Base-by-base conservation (phyloP, 2,888 invertebrate species). In the Drosophila flavopinicola region DNA sequence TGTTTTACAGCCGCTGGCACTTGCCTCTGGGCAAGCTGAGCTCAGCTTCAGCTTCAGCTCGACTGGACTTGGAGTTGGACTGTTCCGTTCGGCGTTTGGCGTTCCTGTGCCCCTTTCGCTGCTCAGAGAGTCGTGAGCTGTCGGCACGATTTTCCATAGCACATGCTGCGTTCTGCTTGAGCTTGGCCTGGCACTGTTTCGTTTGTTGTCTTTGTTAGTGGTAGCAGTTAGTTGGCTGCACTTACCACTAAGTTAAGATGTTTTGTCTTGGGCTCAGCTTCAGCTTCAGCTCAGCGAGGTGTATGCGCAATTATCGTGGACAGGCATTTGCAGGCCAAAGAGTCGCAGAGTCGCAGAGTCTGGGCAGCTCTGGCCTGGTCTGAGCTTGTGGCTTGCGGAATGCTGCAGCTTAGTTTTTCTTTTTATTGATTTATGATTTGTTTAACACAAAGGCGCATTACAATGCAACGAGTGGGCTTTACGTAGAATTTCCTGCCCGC, bases 221-320 rank as follows among this genome's bases (percentile, higher is more conserved):
- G 80, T 82, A 82, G 87, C 80, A 82, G 80, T 82, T 87, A 82
- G 80, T 77, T 79, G 83, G 60, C 88, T 76, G 74, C 88, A 87
- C 83, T 82, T 85, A 87, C 87, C 87, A 85, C 86, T 88, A 88
- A 83, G 83, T 87, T 83, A 83, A 83, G 83, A 83, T 83, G 83
- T 83, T 83, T 83, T 83, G 83, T 83, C 84, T 87, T 69, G 37
- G 51, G 52, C 57, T 47, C 58, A 54, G 47, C 32, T 33, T 33
- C 39, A 41, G 41, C 39, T 25, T 27, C 44, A 44, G 35, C 66
- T 56, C 51, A 47, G 67, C 65, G 70, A 82, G 83, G 83, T 83
- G 83, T 84, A 83, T 86, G 88, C 86, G 80, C 83, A 83, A 83
- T 83, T 83, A 83, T 84, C 88, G 80, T 87, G 85, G 80, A 76